phyloP scores from a whole-genome alignment of 2,888 invertebrate genomes.

The Drosophila picticornis region DNA sequence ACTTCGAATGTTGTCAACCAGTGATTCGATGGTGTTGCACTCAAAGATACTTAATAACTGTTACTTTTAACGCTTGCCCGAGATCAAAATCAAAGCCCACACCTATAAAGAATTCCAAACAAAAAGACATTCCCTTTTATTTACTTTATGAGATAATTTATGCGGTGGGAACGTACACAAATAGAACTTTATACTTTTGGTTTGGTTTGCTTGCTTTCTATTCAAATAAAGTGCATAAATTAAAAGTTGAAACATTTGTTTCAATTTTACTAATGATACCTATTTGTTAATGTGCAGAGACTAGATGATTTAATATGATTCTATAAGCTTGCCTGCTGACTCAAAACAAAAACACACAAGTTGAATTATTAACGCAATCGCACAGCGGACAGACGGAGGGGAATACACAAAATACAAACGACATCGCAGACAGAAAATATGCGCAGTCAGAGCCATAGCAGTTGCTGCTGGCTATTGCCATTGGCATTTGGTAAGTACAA shows the following conservation, averaged over 20 bases:
- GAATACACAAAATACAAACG: slow-evolving; percentile 34
- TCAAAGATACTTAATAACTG: slow-evolving; percentile 24
- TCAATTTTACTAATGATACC: slow-evolving; percentile 22
- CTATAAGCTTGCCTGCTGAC: slow-evolving; percentile 23
- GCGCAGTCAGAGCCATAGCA: slow-evolving; percentile 42
- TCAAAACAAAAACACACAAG: slow-evolving; percentile 8
- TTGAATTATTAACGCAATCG: slow-evolving; percentile 29
- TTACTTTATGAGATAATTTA: slow-evolving; percentile 27
- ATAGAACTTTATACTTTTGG: slow-evolving; percentile 20
- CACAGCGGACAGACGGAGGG: slow-evolving; percentile 17
- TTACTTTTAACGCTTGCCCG: slow-evolving; percentile 30
- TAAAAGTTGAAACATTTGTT: slow-evolving; percentile 11
- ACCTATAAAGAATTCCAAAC: slow-evolving; percentile 10
- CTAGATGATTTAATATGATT: slow-evolving; percentile 51
- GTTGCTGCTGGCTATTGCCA: slow-evolving; percentile 65
- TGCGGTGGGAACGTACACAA: slow-evolving; percentile 27
- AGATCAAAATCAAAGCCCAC: slow-evolving; percentile 16
- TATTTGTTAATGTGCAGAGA: slow-evolving; percentile 20
- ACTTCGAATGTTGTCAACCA: slow-evolving; percentile 7
- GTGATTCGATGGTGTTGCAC: slow-evolving; percentile 36
- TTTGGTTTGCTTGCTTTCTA: slow-evolving; percentile 45
- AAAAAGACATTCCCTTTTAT: slow-evolving; percentile 47
- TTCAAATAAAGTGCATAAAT: slow-evolving; percentile 41
- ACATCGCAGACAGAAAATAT: slow-evolving; percentile 37
- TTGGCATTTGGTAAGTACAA: slow-evolving; percentile 78